A percentile compares a stretch with the other conserved stretches of the same genome.
These are phyloP conservation scores for Ormia ochracea DNA, from an alignment of 2,888 invertebrate genomes.

Conservation along the genomic window DNA sequence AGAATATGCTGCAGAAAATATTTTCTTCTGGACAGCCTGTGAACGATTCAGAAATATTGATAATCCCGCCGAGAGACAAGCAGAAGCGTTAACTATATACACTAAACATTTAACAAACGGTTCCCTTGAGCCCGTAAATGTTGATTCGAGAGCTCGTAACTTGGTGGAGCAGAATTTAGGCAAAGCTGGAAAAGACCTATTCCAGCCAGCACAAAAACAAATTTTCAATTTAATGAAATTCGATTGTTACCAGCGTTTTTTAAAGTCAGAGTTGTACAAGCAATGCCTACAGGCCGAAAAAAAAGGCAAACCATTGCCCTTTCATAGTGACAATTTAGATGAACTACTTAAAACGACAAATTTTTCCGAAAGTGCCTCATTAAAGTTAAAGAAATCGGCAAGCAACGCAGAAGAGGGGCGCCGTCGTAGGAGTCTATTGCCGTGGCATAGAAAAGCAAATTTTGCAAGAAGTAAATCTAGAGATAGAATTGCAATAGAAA, in stretches of 20 bases:
- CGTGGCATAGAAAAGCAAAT: conserved; percentile 85
- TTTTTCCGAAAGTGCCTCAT: conserved; percentile 62
- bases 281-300: conserved; percentile 85
- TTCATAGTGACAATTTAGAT: conserved; percentile 77
- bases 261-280: conserved; percentile 91
- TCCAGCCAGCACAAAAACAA: conserved; percentile 91
- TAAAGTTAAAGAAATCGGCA: conserved; percentile 85
- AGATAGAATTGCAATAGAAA: conserved; percentile 76
- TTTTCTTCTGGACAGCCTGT: conserved; percentile 97
- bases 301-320: conserved; percentile 80
- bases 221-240: conserved; percentile 99
- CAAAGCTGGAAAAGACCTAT: conserved; percentile 82
- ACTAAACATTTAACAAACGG: conserved; percentile 89
- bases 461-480: conserved; percentile 82
- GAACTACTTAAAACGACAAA: conserved; percentile 72
- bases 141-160: conserved; percentile 91
- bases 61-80: conserved; percentile 79
- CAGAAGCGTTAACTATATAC: conserved; percentile 88
- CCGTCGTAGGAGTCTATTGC: conserved; percentile 90
- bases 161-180: conserved; percentile 82
- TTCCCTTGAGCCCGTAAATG: conserved; percentile 95
- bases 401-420: conserved; percentile 90
- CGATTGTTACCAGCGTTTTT: conserved; percentile 95
- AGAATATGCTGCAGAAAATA: conserved; percentile 98
- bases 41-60: conserved; percentile 87